Percentiles rank a stretch among this genome's conserved stretches.
phyloP scores from a whole-genome alignment of 1,140 invertebrate genomes.

The Palaemon carinicauda region DNA sequence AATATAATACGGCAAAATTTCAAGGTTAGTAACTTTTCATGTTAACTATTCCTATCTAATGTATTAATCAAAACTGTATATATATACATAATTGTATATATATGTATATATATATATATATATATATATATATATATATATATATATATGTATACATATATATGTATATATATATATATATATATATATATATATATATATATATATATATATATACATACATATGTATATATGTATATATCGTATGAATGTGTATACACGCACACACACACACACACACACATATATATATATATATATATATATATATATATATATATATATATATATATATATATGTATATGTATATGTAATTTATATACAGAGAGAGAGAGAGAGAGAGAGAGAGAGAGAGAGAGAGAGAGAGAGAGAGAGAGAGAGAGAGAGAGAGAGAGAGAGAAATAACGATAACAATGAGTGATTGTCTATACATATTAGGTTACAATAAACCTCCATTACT shows the following conservation, averaged over 20 bases:
- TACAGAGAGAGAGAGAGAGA: too few relatives aligned
- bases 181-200: neutral
- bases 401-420: too few relatives aligned
- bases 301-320: conserved; percentile 7
- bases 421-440: too few relatives aligned
- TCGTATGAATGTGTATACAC: neutral
- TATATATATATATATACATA: neutral
- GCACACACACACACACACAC: neutral
- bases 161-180: neutral
- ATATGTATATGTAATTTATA: neutral
- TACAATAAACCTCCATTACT: too few relatives aligned
- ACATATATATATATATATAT: neutral
- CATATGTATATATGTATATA: neutral
- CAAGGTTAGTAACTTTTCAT: too few relatives aligned
- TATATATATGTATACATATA: neutral
- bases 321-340: neutral
- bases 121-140: neutral
- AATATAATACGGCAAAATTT: too few relatives aligned
- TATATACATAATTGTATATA: neutral
- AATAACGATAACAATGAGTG: too few relatives aligned
- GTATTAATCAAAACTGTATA: neutral
- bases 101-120: neutral
- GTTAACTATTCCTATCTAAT: too few relatives aligned
- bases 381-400: too few relatives aligned
- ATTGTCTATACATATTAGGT: too few relatives aligned